Base-by-base conservation (phyloP, 2,797 vertebrate genomes). In the Enteromius viviparus region DNA sequence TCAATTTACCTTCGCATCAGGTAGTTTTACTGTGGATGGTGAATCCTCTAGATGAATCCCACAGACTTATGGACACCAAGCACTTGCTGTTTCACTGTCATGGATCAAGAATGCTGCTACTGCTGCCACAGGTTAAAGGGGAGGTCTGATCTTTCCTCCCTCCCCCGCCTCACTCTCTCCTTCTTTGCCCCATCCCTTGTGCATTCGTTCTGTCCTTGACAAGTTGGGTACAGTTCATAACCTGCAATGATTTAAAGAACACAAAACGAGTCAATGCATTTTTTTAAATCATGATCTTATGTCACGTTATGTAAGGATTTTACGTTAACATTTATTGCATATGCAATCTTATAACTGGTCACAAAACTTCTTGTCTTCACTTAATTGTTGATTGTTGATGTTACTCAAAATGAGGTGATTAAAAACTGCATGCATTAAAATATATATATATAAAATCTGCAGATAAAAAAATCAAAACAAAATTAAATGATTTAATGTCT, bases 31-130 rank as follows among this genome's bases (percentile, higher is more conserved):
- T 0, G 3, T 32, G 49, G 51, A 69, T 78, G 34, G 4, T 65
- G 40, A 29, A 71, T 78, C 66, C 60, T 64, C 32, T 21, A 49
- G 42, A 69, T 37, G 82, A 70, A 71, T 71, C 32, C 42, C 53
- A 78, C 49, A 60, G 26, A 58, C 37, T 53, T 42, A 34, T 10
- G 65, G 65, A 71, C 51, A 75, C 32, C 47, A 91, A 91, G 88
- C 88, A 79, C 84, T 37, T 76, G 87, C 82, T 88, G 91, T 90
- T 92, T 87, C 89, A 89, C 78, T 84, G 85, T 80, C 85, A 81
- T 86, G 86, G 76, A 89, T 87, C 89, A 87, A 80, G 90, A 90
- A 89, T 88, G 89, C 85, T 90, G 85, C 87, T 89, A 81, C 65
- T 71, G 47, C 76, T 84, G 86, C 74, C 77, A 83, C 79, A 34